phyloP scores from a whole-genome alignment of 1,140 invertebrate genomes.

The Philopotamus ludificatus region DNA sequence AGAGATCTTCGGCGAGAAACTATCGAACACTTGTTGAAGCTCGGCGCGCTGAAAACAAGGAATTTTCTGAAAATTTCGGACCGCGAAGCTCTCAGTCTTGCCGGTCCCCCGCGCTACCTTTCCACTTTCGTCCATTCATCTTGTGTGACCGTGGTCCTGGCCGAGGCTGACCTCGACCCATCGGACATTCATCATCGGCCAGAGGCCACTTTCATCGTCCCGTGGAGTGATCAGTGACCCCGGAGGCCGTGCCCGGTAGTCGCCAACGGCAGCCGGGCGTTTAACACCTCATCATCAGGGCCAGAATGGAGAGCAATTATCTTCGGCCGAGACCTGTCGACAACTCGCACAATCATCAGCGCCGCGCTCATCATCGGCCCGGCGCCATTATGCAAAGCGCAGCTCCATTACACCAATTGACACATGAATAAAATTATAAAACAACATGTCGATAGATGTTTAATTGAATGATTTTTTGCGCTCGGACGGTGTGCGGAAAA shows the following conservation, averaged over 20 bases:
- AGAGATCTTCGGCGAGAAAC: too few relatives aligned
- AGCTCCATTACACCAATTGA: neutral
- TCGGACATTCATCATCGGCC: too few relatives aligned
- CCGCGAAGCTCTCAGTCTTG: too few relatives aligned
- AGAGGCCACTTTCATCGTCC: too few relatives aligned
- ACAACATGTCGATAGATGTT: neutral
- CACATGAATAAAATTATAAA: neutral
- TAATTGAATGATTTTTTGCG: neutral
- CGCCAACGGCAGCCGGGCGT: neutral
- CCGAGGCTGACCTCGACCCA: neutral
- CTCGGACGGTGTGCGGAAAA: too few relatives aligned
- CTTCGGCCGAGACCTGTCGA: neutral
- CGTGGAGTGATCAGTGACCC: neutral
- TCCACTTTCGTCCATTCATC: neutral
- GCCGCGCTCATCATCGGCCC: neutral
- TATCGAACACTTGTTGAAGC: too few relatives aligned
- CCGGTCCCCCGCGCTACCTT: neutral
- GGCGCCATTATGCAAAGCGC: neutral
- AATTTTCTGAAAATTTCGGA: too few relatives aligned
- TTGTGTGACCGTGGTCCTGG: neutral
- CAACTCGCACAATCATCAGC: neutral
- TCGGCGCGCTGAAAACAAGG: too few relatives aligned
- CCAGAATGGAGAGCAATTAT: neutral
- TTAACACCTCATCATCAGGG: conserved; percentile 5
- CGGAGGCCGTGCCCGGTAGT: neutral